Conservation (phyloP, 2,888 invertebrate species). For the Agapetus fuscipes region DNA sequence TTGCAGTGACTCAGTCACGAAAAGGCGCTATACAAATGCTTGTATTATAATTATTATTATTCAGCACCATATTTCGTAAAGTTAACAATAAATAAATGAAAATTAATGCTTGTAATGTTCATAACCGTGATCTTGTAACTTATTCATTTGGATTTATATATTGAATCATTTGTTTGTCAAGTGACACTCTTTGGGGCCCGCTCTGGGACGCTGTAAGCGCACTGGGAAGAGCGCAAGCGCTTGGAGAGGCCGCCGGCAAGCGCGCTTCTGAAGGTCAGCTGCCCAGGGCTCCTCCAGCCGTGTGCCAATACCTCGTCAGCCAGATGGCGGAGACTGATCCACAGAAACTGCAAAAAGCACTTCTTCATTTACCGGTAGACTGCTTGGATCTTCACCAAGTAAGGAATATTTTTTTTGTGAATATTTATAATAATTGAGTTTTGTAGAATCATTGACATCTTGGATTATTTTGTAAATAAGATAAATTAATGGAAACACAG, state of each 20-base stretch:
- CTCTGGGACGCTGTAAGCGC: slow-evolving; percentile 40
- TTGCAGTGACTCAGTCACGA: too few relatives aligned
- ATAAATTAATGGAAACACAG: too few relatives aligned
- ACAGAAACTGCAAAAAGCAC: slow-evolving; percentile 58
- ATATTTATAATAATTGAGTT: not conserved
- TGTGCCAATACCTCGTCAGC: slow-evolving; percentile 56
- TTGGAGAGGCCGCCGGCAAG: slow-evolving; percentile 55
- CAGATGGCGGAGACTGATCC: slow-evolving; percentile 54
- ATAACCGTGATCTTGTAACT: too few relatives aligned
- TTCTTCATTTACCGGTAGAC: slow-evolving; percentile 52
- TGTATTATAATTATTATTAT: too few relatives aligned
- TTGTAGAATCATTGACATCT: too few relatives aligned
- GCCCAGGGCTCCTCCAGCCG: slow-evolving; percentile 50
- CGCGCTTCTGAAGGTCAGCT: slow-evolving; percentile 46
- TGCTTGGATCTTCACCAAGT: slow-evolving; percentile 57
- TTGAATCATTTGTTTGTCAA: too few relatives aligned
- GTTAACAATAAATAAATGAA: too few relatives aligned
- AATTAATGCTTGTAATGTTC: too few relatives aligned
- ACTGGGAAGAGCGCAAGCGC: slow-evolving; percentile 50
- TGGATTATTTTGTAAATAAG: too few relatives aligned
- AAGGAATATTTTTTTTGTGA: slow-evolving; percentile 29
- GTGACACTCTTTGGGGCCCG: slow-evolving; percentile 36
- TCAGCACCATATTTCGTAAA: too few relatives aligned
- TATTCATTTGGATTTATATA: too few relatives aligned
- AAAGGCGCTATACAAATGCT: too few relatives aligned